Evolutionary conservation across 2,888 invertebrate species (phyloP), one percentile per base, ranked within the genome.

Genomic region (Eupithecia tripunctaria): DNA sequence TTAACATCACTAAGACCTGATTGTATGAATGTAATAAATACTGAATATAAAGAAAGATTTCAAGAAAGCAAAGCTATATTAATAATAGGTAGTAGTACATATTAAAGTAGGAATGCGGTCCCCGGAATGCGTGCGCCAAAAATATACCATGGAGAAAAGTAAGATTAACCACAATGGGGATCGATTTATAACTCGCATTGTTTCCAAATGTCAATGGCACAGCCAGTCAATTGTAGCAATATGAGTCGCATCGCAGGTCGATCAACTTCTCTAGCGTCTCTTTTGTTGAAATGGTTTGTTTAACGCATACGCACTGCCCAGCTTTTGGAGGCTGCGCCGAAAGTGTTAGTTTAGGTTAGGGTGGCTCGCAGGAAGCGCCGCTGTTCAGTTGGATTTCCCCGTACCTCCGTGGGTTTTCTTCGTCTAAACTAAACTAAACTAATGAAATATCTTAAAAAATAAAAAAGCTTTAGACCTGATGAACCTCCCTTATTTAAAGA

Each of bases 211-310:
- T 77, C 75, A 77, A 77, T 77, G 72, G 68, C 77, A 79, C 75
- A 75, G 65, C 51, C 73, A 74, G 76, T 75, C 72, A 62, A 73
- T 76, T 66, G 78, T 67, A 60, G 75, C 73, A 51, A 73, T 76
- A 76, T 80, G 77, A 79, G 76, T 79, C 77, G 79, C 76, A 79
- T 79, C 77, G 79, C 76, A 79, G 82, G 81, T 85, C 83, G 81
- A 84, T 85, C 82, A 82, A 85, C 82, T 84, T 78, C 69, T 80
- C 79, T 70, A 82, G 70, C 72, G 74, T 81, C 36, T 32, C 72
- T 84, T 84, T 87, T 74, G 47, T 21, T 51, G 47, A 21, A 51
- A 21, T 21, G 21, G 47, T 51, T 51, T 51, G 21, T 51, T 8
- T 36, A 36, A 36, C n/a, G 43, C n/a, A 43, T 43, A 18, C n/a